A percentile compares a stretch with the other conserved stretches of the same genome.
phyloP scores from a whole-genome alignment of 2,888 invertebrate genomes.

The Leptopterna dolabrata region DNA sequence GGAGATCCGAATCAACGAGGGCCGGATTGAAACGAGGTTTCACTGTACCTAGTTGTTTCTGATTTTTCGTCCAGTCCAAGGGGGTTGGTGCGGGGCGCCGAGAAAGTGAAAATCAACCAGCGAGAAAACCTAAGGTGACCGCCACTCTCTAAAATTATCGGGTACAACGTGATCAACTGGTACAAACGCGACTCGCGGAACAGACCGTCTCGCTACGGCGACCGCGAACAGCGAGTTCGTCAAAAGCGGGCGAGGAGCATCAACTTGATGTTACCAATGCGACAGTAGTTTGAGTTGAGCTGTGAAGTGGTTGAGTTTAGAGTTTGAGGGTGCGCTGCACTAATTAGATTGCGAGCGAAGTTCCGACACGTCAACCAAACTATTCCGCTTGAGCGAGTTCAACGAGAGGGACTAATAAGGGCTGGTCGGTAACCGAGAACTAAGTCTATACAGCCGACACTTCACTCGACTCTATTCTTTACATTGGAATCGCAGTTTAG shows the following conservation, averaged over 20 bases:
- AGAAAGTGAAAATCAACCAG: too few relatives aligned
- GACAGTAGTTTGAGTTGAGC: background rate
- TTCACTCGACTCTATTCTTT: background rate
- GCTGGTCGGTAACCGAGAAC: background rate
- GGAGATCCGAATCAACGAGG: too few relatives aligned
- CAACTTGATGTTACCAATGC: background rate
- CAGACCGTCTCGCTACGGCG: background rate
- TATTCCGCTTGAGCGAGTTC: background rate
- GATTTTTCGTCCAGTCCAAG: too few relatives aligned
- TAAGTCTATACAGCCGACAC: background rate
- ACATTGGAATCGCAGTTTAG: background rate
- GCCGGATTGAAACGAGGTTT: too few relatives aligned
- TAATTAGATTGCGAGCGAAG: background rate
- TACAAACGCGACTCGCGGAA: background rate
- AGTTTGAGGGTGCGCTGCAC: background rate
- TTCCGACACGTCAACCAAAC: conserved; percentile 3
- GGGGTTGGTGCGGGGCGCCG: too few relatives aligned
- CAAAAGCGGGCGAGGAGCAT: background rate
- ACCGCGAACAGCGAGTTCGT: background rate
- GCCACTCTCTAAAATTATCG: background rate
- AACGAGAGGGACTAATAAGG: conserved; percentile 5
- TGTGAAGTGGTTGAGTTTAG: background rate
- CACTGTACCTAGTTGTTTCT: too few relatives aligned
- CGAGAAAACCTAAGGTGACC: background rate
- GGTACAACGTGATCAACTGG: background rate